Base-by-base conservation (phyloP, 2,113 vertebrate species). In the Buteo buteo region DNA sequence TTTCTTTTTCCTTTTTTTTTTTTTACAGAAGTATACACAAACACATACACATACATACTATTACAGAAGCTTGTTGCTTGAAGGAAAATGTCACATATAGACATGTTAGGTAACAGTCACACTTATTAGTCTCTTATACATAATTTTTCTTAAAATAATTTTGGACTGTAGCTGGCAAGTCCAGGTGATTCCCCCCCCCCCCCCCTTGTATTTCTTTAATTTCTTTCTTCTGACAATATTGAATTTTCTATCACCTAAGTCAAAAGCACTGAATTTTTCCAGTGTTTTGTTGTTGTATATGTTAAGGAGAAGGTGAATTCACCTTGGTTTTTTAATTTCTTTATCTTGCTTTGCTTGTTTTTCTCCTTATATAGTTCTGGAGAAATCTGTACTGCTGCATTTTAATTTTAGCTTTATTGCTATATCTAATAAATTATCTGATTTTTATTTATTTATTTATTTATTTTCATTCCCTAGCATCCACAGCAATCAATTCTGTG, bases 81-180 rank as follows among this genome's bases (percentile, higher is more conserved):
- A 96, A 96, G 59, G 93, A 94, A 94, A 97, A 73, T 86, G 55
- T 88, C 85, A 88, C 77, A 81, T 85, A 89, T 55, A 93, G 85
- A 82, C 71, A 84, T 45, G 34, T 78, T 44, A 88, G 16, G 32
- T 65, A 81, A 71, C 77, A 93, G 69, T 86, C 66, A 97, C 26
- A 80, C 50, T 79, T 97, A 82, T 29, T 82, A 64, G 58, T 94
- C n/a, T 88, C 64, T 94, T 93, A 87, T 78, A 93, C 52, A 18
- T n/a, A 95, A 78, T 86, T 95, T 66, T 97, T 96, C 93, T 92
- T 85, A 62, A 59, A 97, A 94, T 96, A 96, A 87, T 93, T 94
- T 97, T 92, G 54, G 77, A 82, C 62, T 89, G 70, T 67, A 88
- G 67, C 54, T 96, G 94, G 40, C 13, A 88, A 90, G 52, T 86